These are phyloP conservation scores for Andrena fulva DNA, from an alignment of 2,888 invertebrate species.

Conservation along the genomic window DNA sequence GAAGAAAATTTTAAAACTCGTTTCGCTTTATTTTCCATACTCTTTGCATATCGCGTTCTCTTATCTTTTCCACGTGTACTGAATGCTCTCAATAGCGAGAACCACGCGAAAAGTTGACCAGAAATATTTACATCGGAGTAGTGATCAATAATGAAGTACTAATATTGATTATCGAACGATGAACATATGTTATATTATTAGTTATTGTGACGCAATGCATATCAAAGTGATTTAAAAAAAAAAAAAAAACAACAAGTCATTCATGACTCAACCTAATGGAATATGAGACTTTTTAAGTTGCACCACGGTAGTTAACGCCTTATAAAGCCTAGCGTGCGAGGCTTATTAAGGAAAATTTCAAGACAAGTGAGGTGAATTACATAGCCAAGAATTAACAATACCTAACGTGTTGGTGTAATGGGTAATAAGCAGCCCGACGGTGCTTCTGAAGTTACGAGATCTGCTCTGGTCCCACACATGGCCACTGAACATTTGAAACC, in stretches of 20 bases:
- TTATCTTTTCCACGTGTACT: neutral
- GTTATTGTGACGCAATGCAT: no score
- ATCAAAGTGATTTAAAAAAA: no score
- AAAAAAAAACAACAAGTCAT: neutral
- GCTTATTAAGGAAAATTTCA: neutral
- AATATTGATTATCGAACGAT: no score
- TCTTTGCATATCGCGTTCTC: neutral
- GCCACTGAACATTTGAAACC: constrained; percentile 84
- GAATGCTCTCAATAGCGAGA: no score
- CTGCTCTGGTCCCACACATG: constrained; percentile 85
- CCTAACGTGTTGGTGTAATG: constrained; percentile 85
- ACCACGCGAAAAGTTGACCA: no score
- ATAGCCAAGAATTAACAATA: constrained; percentile 67
- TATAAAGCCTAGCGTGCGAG: neutral
- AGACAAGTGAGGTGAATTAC: constrained; percentile 1
- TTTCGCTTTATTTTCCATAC: neutral
- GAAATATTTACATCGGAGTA: no score
- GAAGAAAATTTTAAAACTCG: no score
- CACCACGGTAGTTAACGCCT: neutral
- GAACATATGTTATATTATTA: no score
- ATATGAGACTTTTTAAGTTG: neutral
- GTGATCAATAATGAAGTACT: no score
- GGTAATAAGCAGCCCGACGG: constrained; percentile 82
- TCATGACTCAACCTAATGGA: neutral
- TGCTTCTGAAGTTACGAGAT: constrained; percentile 84